Percentiles rank a stretch among this genome's conserved stretches.
Evolutionary conservation across 2,797 vertebrate species (phyloP).

Genomic region (Acrossocheilus wenchowensis): DNA sequence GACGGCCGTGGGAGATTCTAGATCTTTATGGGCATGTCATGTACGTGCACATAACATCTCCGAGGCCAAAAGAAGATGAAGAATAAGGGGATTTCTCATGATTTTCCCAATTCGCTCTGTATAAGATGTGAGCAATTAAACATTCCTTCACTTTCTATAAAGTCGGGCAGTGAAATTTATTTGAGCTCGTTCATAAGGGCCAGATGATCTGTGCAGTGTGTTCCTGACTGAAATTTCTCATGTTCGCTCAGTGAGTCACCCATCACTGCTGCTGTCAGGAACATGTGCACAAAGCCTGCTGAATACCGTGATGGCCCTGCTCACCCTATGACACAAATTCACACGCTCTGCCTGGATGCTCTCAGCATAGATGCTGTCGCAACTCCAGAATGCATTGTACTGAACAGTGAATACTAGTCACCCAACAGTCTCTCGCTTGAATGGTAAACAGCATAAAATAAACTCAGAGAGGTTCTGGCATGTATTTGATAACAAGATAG

Average conservation of each 20-base stretch:
- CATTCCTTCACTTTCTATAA: constrained; percentile 47
- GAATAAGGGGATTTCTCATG: constrained; percentile 46
- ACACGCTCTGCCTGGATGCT: constrained; percentile 9
- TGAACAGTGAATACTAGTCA: constrained; percentile 19
- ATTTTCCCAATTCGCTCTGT: constrained; percentile 42
- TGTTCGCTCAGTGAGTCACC: constrained; percentile 48
- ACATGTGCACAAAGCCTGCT: constrained; percentile 42
- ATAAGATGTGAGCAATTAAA: constrained; percentile 49
- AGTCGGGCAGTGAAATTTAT: constrained; percentile 50
- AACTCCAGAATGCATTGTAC: background rate
- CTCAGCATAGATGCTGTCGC: constrained; percentile 15
- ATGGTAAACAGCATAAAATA: background rate
- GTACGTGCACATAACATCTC: constrained; percentile 72
- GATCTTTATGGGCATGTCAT: constrained; percentile 70
- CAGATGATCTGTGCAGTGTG: constrained; percentile 48
- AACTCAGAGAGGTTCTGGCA: background rate
- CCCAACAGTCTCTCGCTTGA: background rate
- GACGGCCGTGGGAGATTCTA: constrained; percentile 57
- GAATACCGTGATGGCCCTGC: constrained; percentile 35
- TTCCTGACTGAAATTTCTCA: constrained; percentile 55
- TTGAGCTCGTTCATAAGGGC: constrained; percentile 54
- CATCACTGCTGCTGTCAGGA: constrained; percentile 39
- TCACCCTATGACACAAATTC: constrained; percentile 42
- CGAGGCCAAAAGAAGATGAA: constrained; percentile 62
- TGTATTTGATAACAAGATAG: background rate